A percentile compares a stretch with the other conserved stretches of the same genome.
Evolutionary conservation across 1,140 invertebrate species (phyloP).

Genomic region (Heterodera carotae): DNA sequence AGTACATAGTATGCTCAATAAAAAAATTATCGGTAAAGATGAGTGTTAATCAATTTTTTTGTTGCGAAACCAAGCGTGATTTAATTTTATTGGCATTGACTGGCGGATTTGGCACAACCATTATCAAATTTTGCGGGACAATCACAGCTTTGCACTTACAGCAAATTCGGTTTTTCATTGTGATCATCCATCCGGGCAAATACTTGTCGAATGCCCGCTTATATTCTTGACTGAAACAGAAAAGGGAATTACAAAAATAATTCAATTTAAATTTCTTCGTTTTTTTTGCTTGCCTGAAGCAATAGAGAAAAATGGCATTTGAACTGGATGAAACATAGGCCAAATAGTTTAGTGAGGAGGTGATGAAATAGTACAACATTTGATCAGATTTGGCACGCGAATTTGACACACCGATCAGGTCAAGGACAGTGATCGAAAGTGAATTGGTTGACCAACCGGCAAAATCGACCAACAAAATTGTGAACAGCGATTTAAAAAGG

Average conservation of each 20-base stretch:
- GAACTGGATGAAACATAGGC: constrained; percentile 19
- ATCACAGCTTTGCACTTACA: neutral
- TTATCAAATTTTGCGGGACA: neutral
- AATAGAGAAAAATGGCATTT: constrained; percentile 22
- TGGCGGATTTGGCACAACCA: neutral
- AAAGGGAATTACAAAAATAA: neutral
- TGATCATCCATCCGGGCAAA: neutral
- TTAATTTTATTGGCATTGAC: neutral
- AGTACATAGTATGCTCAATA: no score
- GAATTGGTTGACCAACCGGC: constrained; percentile 30
- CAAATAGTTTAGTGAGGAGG: constrained; percentile 15
- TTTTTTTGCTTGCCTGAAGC: constrained; percentile 7
- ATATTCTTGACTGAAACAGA: constrained; percentile 15
- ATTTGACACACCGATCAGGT: neutral
- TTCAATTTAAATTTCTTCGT: neutral
- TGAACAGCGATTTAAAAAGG: constrained; percentile 23
- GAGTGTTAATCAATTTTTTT: no score
- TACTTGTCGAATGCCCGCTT: constrained; percentile 12
- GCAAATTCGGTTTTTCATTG: neutral
- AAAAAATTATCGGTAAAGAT: no score
- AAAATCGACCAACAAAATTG: constrained; percentile 17
- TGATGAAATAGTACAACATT: constrained; percentile 10
- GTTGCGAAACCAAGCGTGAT: no score
- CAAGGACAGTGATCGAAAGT: constrained; percentile 7
- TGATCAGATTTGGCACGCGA: constrained; percentile 4